These are phyloP conservation scores for Drosophila tristis DNA, from an alignment of 1,140 invertebrate genomes.

Conservation along the genomic window DNA sequence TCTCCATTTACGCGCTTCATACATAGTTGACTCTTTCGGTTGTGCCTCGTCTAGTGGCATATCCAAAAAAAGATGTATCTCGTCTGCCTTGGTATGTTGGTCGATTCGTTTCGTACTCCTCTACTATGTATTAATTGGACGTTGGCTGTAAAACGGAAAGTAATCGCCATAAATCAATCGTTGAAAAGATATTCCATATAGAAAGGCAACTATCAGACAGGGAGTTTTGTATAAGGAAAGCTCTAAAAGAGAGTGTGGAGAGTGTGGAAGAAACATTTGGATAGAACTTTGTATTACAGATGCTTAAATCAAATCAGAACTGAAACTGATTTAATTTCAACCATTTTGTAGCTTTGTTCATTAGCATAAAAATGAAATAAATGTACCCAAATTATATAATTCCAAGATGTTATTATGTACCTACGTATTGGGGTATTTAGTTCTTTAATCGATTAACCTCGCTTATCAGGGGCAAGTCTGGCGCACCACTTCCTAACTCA, in stretches of 20 bases:
- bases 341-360: too few relatives aligned
- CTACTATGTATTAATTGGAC: constrained; percentile 62
- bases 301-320: not conserved
- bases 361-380: too few relatives aligned
- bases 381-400: too few relatives aligned
- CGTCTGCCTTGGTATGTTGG: not conserved
- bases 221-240: constrained; percentile 7
- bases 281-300: not conserved
- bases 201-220: constrained; percentile 2
- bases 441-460: too few relatives aligned
- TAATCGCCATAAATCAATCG: constrained; percentile 47
- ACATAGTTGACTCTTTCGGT: constrained; percentile 55
- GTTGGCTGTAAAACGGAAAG: constrained; percentile 43
- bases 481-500: too few relatives aligned
- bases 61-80: constrained; percentile 22
- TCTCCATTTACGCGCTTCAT: constrained; percentile 10
- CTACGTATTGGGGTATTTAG: too few relatives aligned
- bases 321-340: too few relatives aligned
- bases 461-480: too few relatives aligned
- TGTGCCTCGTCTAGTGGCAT: constrained; percentile 10
- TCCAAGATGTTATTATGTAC: too few relatives aligned
- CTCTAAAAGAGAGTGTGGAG: not conserved
- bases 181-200: constrained; percentile 3
- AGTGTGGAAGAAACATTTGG: not conserved
- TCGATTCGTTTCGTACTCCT: constrained; percentile 40